A percentile compares a stretch with the other conserved stretches of the same genome.
Conservation (phyloP, 2,797 vertebrate species). For the Poeciliopsis turneri region DNA sequence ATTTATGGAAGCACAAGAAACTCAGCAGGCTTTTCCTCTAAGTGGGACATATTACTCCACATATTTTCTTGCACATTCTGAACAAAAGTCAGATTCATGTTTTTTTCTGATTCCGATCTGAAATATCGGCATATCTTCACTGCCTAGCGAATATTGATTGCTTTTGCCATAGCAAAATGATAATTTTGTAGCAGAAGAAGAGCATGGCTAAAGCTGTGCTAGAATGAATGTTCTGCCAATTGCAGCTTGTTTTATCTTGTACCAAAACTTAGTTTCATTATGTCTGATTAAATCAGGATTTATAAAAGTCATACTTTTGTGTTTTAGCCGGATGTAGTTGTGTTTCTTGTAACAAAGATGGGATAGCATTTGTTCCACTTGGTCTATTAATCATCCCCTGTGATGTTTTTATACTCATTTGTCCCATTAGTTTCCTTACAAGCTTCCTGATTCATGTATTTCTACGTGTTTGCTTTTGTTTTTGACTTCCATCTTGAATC, state of each 20-base stretch:
- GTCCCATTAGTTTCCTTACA: not conserved
- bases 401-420: not conserved
- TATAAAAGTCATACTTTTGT: not conserved
- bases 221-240: not conserved
- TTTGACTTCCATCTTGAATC: not conserved
- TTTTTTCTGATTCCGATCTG: not conserved
- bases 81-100: not conserved
- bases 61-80: not conserved
- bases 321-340: not conserved
- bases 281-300: not conserved
- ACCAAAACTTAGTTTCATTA: not conserved
- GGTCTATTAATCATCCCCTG: not conserved
- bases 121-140: not conserved
- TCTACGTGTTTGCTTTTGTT: not conserved
- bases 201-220: not conserved
- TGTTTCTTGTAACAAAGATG: not conserved
- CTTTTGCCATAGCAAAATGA: not conserved
- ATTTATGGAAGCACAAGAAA: too few species aligned
- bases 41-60: not conserved
- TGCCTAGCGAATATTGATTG: not conserved
- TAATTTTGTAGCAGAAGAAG: not conserved
- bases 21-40: too few species aligned
- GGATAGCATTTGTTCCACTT: not conserved
- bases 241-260: not conserved
- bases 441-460: not conserved